A percentile compares a stretch with the other conserved stretches of the same genome.
Conservation (phyloP, 1,140 invertebrate genomes). For the Babylonia areolata region DNA sequence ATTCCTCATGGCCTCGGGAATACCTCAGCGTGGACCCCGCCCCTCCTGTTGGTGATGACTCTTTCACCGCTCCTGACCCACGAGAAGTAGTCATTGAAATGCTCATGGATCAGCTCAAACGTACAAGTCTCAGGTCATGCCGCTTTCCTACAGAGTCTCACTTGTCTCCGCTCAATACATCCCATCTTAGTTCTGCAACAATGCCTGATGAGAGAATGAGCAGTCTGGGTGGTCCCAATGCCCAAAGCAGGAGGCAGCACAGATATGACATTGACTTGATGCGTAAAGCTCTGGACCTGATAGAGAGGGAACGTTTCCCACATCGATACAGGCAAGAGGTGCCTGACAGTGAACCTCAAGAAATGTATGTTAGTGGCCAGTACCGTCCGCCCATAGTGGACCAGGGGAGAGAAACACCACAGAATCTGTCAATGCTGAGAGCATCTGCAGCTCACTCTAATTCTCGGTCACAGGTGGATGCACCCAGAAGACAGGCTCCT, state of each 20-base stretch:
- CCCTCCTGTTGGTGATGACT: not conserved
- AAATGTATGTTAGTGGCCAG: slow-evolving; percentile 35
- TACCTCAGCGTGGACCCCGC: slow-evolving; percentile 45
- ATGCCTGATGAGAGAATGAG: not conserved
- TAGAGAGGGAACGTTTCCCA: slow-evolving; percentile 15
- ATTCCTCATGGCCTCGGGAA: slow-evolving; percentile 34
- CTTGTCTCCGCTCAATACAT: slow-evolving; percentile 26
- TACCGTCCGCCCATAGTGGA: slow-evolving; percentile 30
- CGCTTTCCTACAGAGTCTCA: not conserved
- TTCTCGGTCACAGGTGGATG: not conserved
- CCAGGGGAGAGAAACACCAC: not conserved
- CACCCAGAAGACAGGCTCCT: not conserved
- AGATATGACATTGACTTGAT: not conserved
- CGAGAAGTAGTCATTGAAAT: slow-evolving; percentile 11
- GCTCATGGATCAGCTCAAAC: slow-evolving; percentile 25
- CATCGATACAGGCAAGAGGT: not conserved
- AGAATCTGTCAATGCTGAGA: not conserved
- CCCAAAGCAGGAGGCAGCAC: not conserved
- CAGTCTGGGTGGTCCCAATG: not conserved
- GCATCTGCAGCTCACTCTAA: not conserved
- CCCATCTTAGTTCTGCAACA: slow-evolving; percentile 49
- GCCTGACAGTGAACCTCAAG: not conserved
- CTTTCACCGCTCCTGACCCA: not conserved
- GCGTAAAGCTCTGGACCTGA: not conserved
- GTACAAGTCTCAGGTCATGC: slow-evolving; percentile 8